Base-by-base conservation (phyloP, 1,140 invertebrate species). In the Globodera ellingtonae region DNA sequence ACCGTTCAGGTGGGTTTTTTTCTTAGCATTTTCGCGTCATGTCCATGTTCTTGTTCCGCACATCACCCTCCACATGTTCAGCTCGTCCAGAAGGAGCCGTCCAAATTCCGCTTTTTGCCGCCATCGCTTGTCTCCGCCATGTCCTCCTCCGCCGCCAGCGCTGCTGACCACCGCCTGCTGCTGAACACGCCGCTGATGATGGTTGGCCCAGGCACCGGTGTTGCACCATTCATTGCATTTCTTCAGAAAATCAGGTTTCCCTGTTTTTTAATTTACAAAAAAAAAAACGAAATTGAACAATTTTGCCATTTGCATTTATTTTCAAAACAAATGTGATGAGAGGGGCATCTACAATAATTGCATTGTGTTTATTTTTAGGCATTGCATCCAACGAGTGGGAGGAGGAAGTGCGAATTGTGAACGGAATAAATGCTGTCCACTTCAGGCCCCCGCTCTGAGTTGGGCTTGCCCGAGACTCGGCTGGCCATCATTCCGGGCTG, bases 131-230 rank as follows among this genome's bases (percentile, higher is more conserved):
- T 78, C 35, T 35, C 0, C 65, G 35, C 24, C 47, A 47, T 13
- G n/a, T 73, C 52, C 35, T 35, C 81, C 15, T 56, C 69, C 69
- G 47, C 71, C 18, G 35, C 67, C 67, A 21, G 4, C 6, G 8
- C 35, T 21, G 18, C 67, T 24, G 67, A 44, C 35, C 67, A 70
- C 4, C 67, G 46, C 4, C 21, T 70, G 24, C n/a, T 70, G 35
- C 67, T 69, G 44, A 50, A 62, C 10, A 24, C 78, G 44, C 81
- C 86, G 7, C 18, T 88, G 10, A 94, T 99, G 80, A 93, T 98
- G 92, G 92, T 99, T 81, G 97, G 95, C 15, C 96, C 97, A 66
- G 97, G 97, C 59, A 98, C 97, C 48, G 97, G 97, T 10, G 91
- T 96, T 65, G 96, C 97, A 1, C 95, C 96, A 2, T 98, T 99